Conservation (phyloP, 2,113 vertebrate species). For the Neomonachus schauinslandi region DNA sequence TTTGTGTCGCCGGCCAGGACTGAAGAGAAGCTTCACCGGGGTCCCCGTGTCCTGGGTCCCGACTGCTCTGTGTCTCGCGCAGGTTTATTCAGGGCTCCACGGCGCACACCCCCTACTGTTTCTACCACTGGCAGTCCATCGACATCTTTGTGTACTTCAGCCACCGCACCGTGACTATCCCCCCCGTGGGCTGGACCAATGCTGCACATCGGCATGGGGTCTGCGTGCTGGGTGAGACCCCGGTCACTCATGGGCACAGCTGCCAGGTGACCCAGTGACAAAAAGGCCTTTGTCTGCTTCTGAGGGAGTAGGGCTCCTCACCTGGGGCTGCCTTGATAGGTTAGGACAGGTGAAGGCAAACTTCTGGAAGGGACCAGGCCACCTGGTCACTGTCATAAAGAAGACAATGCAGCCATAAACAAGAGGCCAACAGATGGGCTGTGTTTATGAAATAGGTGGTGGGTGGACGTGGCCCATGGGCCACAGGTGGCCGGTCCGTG, state of each 20-base stretch:
- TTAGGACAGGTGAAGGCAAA: fast-evolving
- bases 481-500: neutral
- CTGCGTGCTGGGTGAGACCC: conserved; percentile 90
- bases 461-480: neutral
- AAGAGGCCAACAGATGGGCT: no score
- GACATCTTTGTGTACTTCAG: conserved; percentile 99
- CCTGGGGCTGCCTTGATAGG: fast-evolving
- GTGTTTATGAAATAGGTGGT: neutral
- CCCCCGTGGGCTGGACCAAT: conserved; percentile 95
- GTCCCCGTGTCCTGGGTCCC: neutral
- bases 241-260: fast-evolving
- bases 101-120: conserved; percentile 88
- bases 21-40: fast-evolving
- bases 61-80: neutral
- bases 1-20: neutral
- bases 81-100: conserved; percentile 95
- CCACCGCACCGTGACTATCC: conserved; percentile 93
- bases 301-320: fast-evolving
- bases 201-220: conserved; percentile 94
- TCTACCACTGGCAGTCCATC: conserved; percentile 96
- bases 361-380: neutral
- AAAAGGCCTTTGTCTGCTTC: neutral
- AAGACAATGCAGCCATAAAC: neutral
- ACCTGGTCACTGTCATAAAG: fast-evolving
- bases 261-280: fast-evolving